Conservation (phyloP, 2,888 invertebrate species). For the Drosophila meridiana region DNA sequence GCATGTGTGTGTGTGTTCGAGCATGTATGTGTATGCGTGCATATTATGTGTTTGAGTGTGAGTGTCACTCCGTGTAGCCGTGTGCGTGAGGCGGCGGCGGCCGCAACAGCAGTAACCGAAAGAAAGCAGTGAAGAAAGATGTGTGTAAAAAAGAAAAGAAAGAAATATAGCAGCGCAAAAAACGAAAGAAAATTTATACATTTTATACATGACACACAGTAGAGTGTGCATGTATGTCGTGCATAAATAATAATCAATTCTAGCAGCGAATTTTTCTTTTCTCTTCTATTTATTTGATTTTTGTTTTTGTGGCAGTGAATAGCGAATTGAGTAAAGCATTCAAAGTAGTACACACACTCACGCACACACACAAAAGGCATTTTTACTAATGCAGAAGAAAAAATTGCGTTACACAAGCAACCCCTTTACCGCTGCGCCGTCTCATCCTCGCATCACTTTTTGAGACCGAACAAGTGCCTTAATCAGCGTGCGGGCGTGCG, state of each 20-base stretch:
- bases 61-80: conserved; percentile 36
- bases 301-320: conserved; percentile 44
- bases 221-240: conserved; percentile 5
- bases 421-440: conserved; percentile 47
- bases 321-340: conserved; percentile 36
- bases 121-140: conserved; percentile 71
- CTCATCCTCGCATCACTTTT: conserved; percentile 24
- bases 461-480: conserved; percentile 57
- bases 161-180: conserved; percentile 67
- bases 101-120: conserved; percentile 59
- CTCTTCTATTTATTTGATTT: conserved; percentile 29
- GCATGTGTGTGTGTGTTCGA: neutral
- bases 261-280: conserved; percentile 17
- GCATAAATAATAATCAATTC: conserved; percentile 42
- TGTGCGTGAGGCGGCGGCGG: conserved; percentile 66
- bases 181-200: conserved; percentile 57
- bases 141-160: conserved; percentile 59
- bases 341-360: conserved; percentile 37
- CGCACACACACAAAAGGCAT: conserved; percentile 4
- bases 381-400: conserved; percentile 48
- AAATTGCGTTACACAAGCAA: conserved; percentile 77
- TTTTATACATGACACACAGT: conserved; percentile 29
- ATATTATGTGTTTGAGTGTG: conserved; percentile 27
- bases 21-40: conserved; percentile 17
- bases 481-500: conserved; percentile 45